Evolutionary conservation across 2,797 vertebrate genomes (phyloP).

Genomic region (Myotis myotis): DNA sequence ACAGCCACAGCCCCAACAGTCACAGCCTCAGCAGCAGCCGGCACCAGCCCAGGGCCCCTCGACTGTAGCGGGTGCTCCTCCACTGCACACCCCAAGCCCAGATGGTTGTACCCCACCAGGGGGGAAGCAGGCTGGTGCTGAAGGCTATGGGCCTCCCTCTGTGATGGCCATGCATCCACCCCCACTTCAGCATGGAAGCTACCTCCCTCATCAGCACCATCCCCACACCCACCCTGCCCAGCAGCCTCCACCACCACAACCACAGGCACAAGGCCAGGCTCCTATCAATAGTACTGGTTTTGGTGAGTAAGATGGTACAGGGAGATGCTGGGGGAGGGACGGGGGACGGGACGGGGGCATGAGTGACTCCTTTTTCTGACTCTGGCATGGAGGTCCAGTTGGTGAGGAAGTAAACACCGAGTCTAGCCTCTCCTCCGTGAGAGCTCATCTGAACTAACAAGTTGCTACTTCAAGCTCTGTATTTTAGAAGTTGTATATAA

Average conservation of each 20-base stretch:
- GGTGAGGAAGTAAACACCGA: neutral
- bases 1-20: conserved; percentile 55
- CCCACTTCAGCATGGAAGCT: conserved; percentile 82
- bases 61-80: conserved; percentile 79
- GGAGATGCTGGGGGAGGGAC: neutral
- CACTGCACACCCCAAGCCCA: conserved; percentile 84
- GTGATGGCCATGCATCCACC: conserved; percentile 86
- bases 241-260: conserved; percentile 80
- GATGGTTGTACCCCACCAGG: conserved; percentile 83
- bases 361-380: neutral
- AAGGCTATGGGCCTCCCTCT: conserved; percentile 82
- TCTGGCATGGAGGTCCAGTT: neutral
- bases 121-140: conserved; percentile 82
- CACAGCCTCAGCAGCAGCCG: conserved; percentile 67
- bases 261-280: conserved; percentile 83
- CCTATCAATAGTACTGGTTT: conserved; percentile 85
- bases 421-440: neutral
- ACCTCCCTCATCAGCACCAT: conserved; percentile 85
- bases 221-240: conserved; percentile 82
- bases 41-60: conserved; percentile 77
- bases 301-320: conserved; percentile 76
- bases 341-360: neutral
- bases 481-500: neutral
- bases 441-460: neutral
- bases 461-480: neutral